Base-by-base conservation (phyloP, 2,113 vertebrate genomes). In the Lepus timidus region DNA sequence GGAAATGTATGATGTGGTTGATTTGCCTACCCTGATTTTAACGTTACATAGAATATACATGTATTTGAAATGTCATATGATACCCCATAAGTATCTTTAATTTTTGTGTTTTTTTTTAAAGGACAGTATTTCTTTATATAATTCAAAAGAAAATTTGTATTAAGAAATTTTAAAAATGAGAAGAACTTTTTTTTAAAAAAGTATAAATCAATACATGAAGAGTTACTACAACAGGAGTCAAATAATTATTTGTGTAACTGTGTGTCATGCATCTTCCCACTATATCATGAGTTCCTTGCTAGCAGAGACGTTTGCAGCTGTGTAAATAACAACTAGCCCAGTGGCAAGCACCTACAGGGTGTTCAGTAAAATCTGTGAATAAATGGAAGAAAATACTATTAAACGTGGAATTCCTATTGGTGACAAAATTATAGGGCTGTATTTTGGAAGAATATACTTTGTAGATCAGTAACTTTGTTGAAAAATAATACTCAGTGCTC, bases 131-230 rank as follows among this genome's bases (percentile, higher is more conserved):
- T 70, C 23, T 36, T 83, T 68, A 61, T 33, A 80, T n/a, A 75
- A 65, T 80, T 89, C 31, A 89, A 89, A 80, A 92, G 82, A 93
- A 91, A 90, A 76, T 87, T 22, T 82, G 17, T 82, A 6, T 10
- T 9, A 58, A 58, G 13, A 58, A 58, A 58, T 58, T 13, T 58
- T 58, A 58, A 13, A 58, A 9, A 58, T 16, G 9, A 49, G 1
- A 58, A 92, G 90, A 85, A 36, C 2, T 51, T 31, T 88, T n/a
- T 86, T 81, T 44, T 9, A 86, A 87, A 78, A 76, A 94, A 64
- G 51, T 65, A 36, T 68, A 83, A 94, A 82, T 23, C 33, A 76
- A 36, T n/a, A 75, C 17, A 73, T 20, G 3, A 93, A 61, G 52
- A 90, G n/a, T 78, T 61, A 70, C 27, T 74, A 64, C 4, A 80